phyloP scores from a whole-genome alignment of 2,113 vertebrate species.

The Rhinoptilus africanus region DNA sequence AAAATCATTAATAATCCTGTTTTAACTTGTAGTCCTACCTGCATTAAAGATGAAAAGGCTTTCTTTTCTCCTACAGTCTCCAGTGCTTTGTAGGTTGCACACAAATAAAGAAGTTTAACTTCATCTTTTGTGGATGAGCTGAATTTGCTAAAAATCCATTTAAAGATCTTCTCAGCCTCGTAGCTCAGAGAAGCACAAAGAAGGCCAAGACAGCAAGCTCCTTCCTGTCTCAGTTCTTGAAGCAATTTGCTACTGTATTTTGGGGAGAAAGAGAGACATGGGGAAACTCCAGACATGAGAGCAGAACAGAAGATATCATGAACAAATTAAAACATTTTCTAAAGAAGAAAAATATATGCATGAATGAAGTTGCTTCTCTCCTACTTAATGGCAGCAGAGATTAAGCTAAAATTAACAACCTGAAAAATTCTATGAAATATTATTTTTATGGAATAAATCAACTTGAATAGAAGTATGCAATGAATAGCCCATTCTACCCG shows the following conservation, averaged over 20 bases:
- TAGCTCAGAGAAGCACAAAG: conserved; percentile 94
- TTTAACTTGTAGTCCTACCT: conserved; percentile 75
- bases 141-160: conserved; percentile 98
- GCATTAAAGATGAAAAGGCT: conserved; percentile 96
- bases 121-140: conserved; percentile 91
- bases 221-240: conserved; percentile 95
- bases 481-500: background rate
- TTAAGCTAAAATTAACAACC: background rate
- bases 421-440: background rate
- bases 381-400: background rate
- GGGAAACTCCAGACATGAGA: conserved; percentile 17
- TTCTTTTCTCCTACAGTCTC: conserved; percentile 98
- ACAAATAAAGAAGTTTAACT: conserved; percentile 94
- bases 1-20: background rate
- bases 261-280: background rate
- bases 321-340: background rate
- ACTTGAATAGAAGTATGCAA: background rate
- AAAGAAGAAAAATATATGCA: background rate
- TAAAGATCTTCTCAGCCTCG: conserved; percentile 97
- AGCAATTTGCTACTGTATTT: conserved; percentile 94
- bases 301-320: background rate
- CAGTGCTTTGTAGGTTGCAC: conserved; percentile 90
- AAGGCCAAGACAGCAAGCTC: conserved; percentile 92
- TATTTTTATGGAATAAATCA: background rate
- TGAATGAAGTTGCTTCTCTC: background rate